Evolutionary conservation across 2,888 invertebrate species (phyloP), one percentile per base, ranked within the genome.

Genomic region (Rhopalosiphum nymphaeae): DNA sequence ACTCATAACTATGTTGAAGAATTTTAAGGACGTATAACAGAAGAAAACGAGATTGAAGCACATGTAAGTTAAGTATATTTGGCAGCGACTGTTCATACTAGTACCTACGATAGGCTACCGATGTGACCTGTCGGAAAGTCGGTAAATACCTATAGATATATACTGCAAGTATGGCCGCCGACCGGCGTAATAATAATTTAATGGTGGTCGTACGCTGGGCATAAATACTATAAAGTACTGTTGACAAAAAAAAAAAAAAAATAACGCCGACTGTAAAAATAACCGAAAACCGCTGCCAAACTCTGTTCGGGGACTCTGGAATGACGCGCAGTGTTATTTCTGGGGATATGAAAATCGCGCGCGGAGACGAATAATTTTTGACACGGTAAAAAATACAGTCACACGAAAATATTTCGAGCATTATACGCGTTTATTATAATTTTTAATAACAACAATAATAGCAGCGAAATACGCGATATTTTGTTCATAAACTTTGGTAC

Each of bases 261-360:
- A 36, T 13, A 11, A n/a, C 49, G 3, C 42, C n/a, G 84, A 84
- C 26, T 53, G 84, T 91, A 94, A 91, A 94, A 94, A 94, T 94
- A 94, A 87, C 94, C 86, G 46, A 91, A 86, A 91, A 86, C 86
- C 86, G 94, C 86, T 90, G 94, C 94, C 94, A 94, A 93, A 49
- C 85, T 29, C n/a, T 91, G 42, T 9, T 94, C 36, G 94, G 86
- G 61, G 86, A 86, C 86, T 61, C 90, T 94, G 93, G 93, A 94
- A 94, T 94, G 93, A 84, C 93, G 49, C 26, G 49, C 1, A 57
- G 29, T 53, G 94, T 67, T 94, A 91, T 94, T 94, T 94, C 94
- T 91, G 87, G 94, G 91, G 67, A 61, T 57, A 67, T 36, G 49
- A 90, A 94, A 94, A 90, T 86, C 86, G 36, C 1, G 21, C n/a